Evolutionary conservation across 2,797 vertebrate species (phyloP), one percentile per base, ranked within the genome.

Genomic region (Brotula barbata): DNA sequence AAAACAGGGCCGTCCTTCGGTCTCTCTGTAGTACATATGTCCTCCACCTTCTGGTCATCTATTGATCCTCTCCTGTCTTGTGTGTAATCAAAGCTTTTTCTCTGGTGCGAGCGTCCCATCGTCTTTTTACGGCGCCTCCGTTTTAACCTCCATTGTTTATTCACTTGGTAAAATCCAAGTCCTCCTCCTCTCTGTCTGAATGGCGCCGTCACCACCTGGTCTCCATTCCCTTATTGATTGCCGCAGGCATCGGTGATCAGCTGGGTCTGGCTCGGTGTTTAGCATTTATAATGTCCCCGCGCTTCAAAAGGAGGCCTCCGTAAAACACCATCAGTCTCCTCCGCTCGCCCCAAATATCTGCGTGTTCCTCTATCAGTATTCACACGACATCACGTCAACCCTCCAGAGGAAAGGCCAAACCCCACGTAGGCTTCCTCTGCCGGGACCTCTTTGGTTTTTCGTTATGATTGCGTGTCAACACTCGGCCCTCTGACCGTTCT

Each of bases 221-320:
- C 84, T 85, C 83, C 78, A 82, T 88, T 88, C 83, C 67, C 65
- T 69, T 83, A 87, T 87, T 86, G 82, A 89, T 89, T 66, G 84
- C 86, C 73, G 67, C 66, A 52, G 90, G 88, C 85, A 58, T 82
- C 43, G 56, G 75, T 68, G 83, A 90, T 91, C 89, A 90, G 83
- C 87, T 89, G 88, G 76, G 77, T 71, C 80, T 51, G 40, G 75
- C 78, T 85, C 73, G 73, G 71, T 80, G 57, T 85, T 89, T 85
- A 85, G 85, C 84, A 87, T 85, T 78, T 81, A 82, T 85, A 89
- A 89, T 85, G 80, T 50, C 71, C 41, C 57, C 13, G 40, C 42
- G 53, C 68, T 82, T 83, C 69, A 87, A 87, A 87, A 67, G 73
- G 17, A 68, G 78, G 61, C 73, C 81, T 78, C 25, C 25, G 49